Evolutionary conservation across 23 tunicate genomes (phyloP).

Genomic region (Clavelina lepadiformis): DNA sequence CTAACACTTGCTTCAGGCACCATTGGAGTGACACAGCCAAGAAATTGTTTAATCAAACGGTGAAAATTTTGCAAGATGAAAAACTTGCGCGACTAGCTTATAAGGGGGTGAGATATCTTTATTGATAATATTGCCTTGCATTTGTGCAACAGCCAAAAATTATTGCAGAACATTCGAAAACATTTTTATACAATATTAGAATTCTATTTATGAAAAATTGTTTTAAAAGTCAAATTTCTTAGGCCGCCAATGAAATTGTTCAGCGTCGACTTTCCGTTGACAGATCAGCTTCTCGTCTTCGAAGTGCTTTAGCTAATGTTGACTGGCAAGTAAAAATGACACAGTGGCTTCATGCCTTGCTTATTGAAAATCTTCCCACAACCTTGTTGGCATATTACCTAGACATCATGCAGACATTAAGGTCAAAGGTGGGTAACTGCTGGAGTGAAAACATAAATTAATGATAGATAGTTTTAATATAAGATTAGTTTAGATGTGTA

Average conservation of each 20-base stretch:
- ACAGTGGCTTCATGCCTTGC: constrained; percentile 75
- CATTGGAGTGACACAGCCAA: constrained; percentile 45
- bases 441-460: too few relatives aligned
- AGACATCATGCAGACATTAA: constrained; percentile 68
- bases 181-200: too few relatives aligned
- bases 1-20: too few relatives aligned
- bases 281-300: constrained; percentile 52
- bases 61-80: constrained; percentile 57
- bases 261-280: constrained; percentile 67
- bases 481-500: too few relatives aligned
- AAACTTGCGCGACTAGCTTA: constrained; percentile 67
- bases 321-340: constrained; percentile 61
- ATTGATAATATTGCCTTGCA: too few relatives aligned
- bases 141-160: too few relatives aligned
- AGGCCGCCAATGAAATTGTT: constrained; percentile 61
- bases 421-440: constrained; percentile 86
- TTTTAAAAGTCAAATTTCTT: too few relatives aligned
- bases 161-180: too few relatives aligned
- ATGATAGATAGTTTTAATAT: too few relatives aligned
- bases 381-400: constrained; percentile 49
- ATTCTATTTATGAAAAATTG: too few relatives aligned
- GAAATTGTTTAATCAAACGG: constrained; percentile 41
- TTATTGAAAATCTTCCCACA: constrained; percentile 63
- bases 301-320: constrained; percentile 41
- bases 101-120: too few relatives aligned